phyloP scores from a whole-genome alignment of 1,140 invertebrate species.

The Drosophila tropicalis region DNA sequence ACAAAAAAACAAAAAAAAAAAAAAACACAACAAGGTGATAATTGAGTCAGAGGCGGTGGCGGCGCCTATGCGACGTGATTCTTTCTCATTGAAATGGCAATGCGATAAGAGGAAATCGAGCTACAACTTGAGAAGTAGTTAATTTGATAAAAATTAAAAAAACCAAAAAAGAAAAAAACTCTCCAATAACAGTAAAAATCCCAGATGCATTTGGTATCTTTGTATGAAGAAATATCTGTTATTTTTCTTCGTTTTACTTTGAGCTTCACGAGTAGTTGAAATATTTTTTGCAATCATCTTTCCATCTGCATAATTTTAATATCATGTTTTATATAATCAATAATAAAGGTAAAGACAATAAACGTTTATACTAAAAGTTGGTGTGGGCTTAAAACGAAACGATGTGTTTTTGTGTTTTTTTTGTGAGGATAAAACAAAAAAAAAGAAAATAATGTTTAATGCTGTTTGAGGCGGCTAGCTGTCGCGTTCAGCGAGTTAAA shows the following conservation, averaged over 20 bases:
- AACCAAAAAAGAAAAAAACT: neutral
- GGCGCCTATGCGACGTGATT: conserved; percentile 5
- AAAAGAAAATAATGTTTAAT: neutral
- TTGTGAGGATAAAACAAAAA: neutral
- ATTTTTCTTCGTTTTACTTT: too few species aligned
- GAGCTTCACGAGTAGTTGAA: too few species aligned
- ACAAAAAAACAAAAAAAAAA: neutral
- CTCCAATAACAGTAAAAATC: neutral
- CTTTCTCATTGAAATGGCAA: conserved; percentile 2
- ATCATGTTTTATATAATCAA: neutral
- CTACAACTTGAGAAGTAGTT: neutral
- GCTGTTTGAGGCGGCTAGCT: neutral
- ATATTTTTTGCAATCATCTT: too few species aligned
- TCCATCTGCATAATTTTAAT: too few species aligned
- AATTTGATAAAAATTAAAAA: conserved; percentile 1
- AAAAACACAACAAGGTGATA: conserved; percentile 13
- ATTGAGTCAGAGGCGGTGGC: neutral
- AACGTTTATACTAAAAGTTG: neutral
- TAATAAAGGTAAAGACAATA: conserved; percentile 2
- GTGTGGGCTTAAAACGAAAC: too few species aligned
- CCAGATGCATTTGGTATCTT: conserved; percentile 1
- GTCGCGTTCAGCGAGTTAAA: neutral
- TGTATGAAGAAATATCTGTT: neutral
- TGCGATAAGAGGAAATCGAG: conserved; percentile 3
- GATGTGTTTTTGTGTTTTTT: too few species aligned